These are phyloP conservation scores for Biston betularia DNA, from an alignment of 2,888 invertebrate genomes.

Conservation along the genomic window DNA sequence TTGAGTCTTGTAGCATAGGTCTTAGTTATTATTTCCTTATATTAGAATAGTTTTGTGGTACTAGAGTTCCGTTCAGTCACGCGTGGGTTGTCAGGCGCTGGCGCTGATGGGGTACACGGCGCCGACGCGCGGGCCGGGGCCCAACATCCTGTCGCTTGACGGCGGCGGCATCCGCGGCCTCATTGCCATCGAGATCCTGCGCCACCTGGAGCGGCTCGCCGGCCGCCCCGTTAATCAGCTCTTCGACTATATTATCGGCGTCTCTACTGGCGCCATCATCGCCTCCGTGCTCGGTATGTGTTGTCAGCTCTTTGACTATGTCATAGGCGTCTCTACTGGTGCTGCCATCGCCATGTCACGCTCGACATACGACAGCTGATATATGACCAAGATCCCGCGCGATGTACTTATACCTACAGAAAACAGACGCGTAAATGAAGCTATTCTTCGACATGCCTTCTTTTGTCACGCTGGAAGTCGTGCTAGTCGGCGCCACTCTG, in stretches of 20 bases:
- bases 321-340: too few species aligned
- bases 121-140: constrained; percentile 88
- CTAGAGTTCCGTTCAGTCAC: too few species aligned
- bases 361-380: too few species aligned
- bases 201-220: constrained; percentile 90
- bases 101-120: constrained; percentile 90
- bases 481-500: too few species aligned
- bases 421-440: too few species aligned
- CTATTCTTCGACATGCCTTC: not conserved
- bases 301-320: too few species aligned
- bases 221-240: constrained; percentile 90
- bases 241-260: constrained; percentile 95
- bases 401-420: too few species aligned
- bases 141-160: constrained; percentile 94
- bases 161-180: constrained; percentile 97
- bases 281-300: constrained; percentile 89
- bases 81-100: constrained; percentile 73
- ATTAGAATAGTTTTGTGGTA: too few species aligned
- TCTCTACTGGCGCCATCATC: constrained; percentile 94
- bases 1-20: too few species aligned
- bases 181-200: constrained; percentile 93
- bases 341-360: too few species aligned
- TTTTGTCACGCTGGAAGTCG: not conserved
- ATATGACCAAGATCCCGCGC: not conserved
- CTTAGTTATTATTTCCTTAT: too few species aligned